Evolutionary conservation across 2,888 invertebrate genomes (phyloP).

Genomic region (Ophion costatus): DNA sequence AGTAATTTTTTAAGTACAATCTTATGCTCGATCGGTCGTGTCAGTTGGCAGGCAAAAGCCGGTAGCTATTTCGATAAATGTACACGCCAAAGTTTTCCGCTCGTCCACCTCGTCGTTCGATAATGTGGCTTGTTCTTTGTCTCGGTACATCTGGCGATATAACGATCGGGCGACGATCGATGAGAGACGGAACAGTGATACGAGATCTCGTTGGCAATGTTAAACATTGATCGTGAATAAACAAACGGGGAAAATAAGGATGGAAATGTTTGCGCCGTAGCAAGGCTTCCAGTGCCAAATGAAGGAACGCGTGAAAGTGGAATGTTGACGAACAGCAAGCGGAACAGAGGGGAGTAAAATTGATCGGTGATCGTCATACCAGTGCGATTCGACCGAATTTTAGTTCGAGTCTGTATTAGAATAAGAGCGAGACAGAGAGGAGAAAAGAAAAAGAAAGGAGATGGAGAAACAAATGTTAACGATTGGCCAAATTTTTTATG

Average conservation of each 20-base stretch:
- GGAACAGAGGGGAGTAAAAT: constrained; percentile 9
- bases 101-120: constrained; percentile 51
- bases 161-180: constrained; percentile 35
- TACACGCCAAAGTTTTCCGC: constrained; percentile 32
- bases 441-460: not conserved
- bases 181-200: constrained; percentile 17
- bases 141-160: constrained; percentile 25
- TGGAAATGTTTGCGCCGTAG: not conserved
- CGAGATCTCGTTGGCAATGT: constrained; percentile 11
- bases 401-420: not conserved
- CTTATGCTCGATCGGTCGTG: not conserved
- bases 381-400: constrained; percentile 18
- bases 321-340: constrained; percentile 24
- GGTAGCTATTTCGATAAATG: not conserved
- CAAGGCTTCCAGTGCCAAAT: not conserved
- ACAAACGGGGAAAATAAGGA: not conserved
- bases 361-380: constrained; percentile 31
- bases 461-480: constrained; percentile 33
- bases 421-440: constrained; percentile 10
- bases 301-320: not conserved
- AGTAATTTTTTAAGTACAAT: not conserved
- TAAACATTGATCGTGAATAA: not conserved
- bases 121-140: not conserved
- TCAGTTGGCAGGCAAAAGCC: not conserved
- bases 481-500: constrained; percentile 60